Evolutionary conservation across 1,140 invertebrate genomes (phyloP).

Genomic region (Leptinotarsa defecta): DNA sequence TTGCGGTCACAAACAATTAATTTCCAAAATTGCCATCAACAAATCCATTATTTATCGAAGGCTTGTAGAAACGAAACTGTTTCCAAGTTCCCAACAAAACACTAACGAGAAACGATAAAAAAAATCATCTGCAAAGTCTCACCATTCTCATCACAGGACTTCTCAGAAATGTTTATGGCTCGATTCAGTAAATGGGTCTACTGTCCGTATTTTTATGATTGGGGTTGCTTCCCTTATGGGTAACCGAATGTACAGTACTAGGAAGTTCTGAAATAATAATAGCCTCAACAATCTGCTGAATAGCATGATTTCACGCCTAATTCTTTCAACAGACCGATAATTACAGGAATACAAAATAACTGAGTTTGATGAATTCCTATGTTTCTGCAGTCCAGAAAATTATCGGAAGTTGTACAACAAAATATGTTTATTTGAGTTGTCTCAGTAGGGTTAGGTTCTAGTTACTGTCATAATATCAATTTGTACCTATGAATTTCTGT

Average conservation of each 20-base stretch:
- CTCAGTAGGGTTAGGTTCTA: no score
- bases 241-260: background rate
- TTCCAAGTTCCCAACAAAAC: no score
- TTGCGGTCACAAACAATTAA: no score
- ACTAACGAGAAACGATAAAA: background rate
- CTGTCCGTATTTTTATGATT: slow-evolving; percentile 2
- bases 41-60: no score
- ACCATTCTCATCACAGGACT: background rate
- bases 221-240: slow-evolving; percentile 1
- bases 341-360: background rate
- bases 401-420: no score
- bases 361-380: background rate
- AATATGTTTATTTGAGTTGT: no score
- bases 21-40: no score
- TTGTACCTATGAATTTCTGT: no score
- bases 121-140: slow-evolving; percentile 8
- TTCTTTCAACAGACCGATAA: background rate
- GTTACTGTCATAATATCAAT: no score
- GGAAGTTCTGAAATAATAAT: background rate
- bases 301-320: background rate
- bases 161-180: background rate
- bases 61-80: no score
- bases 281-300: background rate
- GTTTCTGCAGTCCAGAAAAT: no score
- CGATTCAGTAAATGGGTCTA: background rate